These are phyloP conservation scores for Nematolebias whitei DNA, from an alignment of 2,113 vertebrate genomes.

Conservation along the genomic window DNA sequence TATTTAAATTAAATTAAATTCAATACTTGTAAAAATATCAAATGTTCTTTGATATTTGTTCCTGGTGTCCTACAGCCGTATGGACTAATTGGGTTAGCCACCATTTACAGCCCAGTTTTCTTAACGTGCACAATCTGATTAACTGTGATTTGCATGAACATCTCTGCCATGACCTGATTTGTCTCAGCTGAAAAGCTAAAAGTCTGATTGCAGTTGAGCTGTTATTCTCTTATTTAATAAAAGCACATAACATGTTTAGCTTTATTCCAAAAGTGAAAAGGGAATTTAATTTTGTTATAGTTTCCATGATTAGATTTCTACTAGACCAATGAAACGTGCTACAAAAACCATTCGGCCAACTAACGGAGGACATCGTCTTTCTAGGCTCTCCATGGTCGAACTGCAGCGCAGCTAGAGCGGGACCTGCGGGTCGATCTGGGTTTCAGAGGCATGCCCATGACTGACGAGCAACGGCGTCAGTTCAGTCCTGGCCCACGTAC, in stretches of 20 bases:
- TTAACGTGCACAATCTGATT: constrained; percentile 2
- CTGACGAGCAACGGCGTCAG: constrained; percentile 94
- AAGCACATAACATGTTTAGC: constrained; percentile 3
- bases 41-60: too few species aligned
- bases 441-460: constrained; percentile 99
- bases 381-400: constrained; percentile 92
- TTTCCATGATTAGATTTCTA: not conserved
- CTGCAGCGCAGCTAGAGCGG: constrained; percentile 88
- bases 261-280: not conserved
- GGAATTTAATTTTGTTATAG: constrained; percentile 10
- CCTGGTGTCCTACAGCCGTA: too few species aligned
- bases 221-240: constrained; percentile 8
- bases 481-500: constrained; percentile 98
- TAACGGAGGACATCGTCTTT: not conserved
- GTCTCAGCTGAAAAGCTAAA: not conserved
- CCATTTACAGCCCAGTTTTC: not conserved
- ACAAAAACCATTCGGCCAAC: not conserved
- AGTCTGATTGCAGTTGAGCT: constrained; percentile 5
- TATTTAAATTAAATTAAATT: too few species aligned
- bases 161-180: constrained; percentile 3
- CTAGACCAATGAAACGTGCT: not conserved
- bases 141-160: constrained; percentile 11
- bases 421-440: constrained; percentile 96
- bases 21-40: too few species aligned
- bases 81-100: not conserved